Base-by-base conservation (phyloP, 2,797 vertebrate genomes). In the Chelonia mydas region DNA sequence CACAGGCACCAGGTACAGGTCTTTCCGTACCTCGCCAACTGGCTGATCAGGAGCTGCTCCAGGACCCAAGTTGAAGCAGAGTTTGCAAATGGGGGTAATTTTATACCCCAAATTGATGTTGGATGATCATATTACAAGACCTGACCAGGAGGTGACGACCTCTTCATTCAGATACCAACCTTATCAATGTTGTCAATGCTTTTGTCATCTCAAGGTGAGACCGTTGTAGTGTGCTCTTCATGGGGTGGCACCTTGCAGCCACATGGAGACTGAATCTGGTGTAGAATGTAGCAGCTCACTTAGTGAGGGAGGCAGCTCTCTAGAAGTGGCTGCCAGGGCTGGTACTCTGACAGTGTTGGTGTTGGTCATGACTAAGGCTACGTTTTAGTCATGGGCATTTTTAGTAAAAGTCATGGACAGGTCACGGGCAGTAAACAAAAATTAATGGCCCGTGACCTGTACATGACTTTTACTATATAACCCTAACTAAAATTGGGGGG, bases 81-180 rank as follows among this genome's bases (percentile, higher is more conserved):
- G n/a, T 11, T 12, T 72, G 51, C 72, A 61, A 0, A n/a, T 81
- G 68, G 0, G 1, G 49, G 2, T 45, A 59, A 27, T 50, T 79
- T 6, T 13, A 3, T 3, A 5, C 1, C 0, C 33, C 59, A 3
- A 41, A 6, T 47, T 49, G 0, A 41, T 33, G n/a, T 28, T 15
- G 31, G 31, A 4, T 11, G 74, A 54, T 19, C 61, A 27, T 13
- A 0, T 27, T 49, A 41, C 15, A 3, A 57, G 0, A 25, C 9
- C 19, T 21, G 23, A 21, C 4, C 54, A 25, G 19, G 4, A 25
- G 54, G 21, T 10, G 54, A 7, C 3, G 23, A 55, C 54, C 7
- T 17, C 17, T 55, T 21, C 23, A 23, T 25, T 55, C 54, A 55
- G 54, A 21, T 55, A 25, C 23, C 54, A 55, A 25, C 28, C 68